Conservation (phyloP, 1,140 invertebrate species). For the Aphaenogaster ashmeadi region DNA sequence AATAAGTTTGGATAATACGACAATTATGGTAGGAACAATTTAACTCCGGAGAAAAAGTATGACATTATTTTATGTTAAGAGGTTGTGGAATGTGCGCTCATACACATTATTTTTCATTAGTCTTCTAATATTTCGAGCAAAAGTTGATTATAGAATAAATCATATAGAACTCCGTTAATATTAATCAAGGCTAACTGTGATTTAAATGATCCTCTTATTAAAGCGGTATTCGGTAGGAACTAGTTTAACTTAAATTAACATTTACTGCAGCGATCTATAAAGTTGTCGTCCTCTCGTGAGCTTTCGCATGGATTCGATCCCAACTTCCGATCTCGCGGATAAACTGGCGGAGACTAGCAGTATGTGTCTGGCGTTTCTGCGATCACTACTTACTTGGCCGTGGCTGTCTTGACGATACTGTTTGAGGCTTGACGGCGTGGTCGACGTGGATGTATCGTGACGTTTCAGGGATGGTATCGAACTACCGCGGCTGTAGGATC, state of each 20-base stretch:
- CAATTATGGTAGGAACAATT: background rate
- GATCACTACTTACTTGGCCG: conserved; percentile 68
- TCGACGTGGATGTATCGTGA: conserved; percentile 76
- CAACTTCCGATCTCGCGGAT: background rate
- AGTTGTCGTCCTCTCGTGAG: background rate
- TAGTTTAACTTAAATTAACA: conserved; percentile 33
- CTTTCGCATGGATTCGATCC: background rate
- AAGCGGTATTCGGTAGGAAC: background rate
- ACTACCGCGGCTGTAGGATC: conserved; percentile 79
- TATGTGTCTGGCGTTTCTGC: background rate
- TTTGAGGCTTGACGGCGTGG: conserved; percentile 76
- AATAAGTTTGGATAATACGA: background rate
- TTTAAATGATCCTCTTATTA: conserved; percentile 21
- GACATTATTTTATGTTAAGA: background rate
- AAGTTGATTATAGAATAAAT: conserved; percentile 8
- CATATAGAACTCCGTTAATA: conserved; percentile 26
- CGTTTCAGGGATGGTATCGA: conserved; percentile 83
- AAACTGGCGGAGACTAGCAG: background rate
- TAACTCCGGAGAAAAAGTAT: background rate
- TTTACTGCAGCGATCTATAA: background rate
- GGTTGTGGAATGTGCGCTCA: background rate
- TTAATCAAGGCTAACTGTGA: conserved; percentile 27
- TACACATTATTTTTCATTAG: conserved; percentile 13
- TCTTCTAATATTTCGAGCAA: background rate
- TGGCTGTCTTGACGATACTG: conserved; percentile 78